phyloP scores from a whole-genome alignment of 2,888 invertebrate genomes.

The Andrena fulva region DNA sequence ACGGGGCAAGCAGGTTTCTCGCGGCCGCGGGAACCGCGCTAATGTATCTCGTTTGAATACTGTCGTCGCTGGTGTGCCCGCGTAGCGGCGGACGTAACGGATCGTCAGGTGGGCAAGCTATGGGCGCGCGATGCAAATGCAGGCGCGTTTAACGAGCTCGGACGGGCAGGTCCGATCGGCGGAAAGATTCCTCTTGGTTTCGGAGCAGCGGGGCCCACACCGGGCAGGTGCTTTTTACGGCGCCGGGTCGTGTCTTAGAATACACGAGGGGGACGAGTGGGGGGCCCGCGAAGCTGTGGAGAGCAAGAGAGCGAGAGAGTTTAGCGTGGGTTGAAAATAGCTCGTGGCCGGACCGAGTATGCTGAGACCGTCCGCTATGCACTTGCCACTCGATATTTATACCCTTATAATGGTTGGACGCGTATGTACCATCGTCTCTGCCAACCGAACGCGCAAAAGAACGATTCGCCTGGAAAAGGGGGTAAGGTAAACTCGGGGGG shows the following conservation, averaged over 20 bases:
- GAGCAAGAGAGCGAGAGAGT: slow-evolving; percentile 55
- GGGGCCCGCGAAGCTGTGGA: slow-evolving; percentile 30
- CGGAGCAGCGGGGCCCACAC: neutral
- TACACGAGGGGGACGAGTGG: slow-evolving; percentile 44
- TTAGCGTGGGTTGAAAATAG: slow-evolving; percentile 78
- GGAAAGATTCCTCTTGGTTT: slow-evolving; percentile 14
- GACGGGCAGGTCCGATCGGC: slow-evolving; percentile 25
- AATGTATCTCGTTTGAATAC: slow-evolving; percentile 13
- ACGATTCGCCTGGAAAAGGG: neutral
- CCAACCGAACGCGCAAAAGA: neutral
- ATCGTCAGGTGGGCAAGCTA: slow-evolving; percentile 22
- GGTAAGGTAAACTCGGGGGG: neutral
- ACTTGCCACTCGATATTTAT: slow-evolving; percentile 79
- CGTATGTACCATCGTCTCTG: slow-evolving; percentile 13
- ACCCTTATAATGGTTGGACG: slow-evolving; percentile 67
- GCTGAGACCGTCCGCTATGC: slow-evolving; percentile 78
- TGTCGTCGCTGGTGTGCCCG: slow-evolving; percentile 10
- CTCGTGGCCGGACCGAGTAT: slow-evolving; percentile 76
- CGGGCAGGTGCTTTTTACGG: slow-evolving; percentile 60
- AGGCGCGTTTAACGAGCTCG: neutral
- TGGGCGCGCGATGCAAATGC: slow-evolving; percentile 11
- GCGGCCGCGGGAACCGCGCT: neutral
- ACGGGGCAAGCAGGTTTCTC: slow-evolving; percentile 25
- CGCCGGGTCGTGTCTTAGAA: slow-evolving; percentile 63
- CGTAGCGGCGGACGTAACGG: slow-evolving; percentile 29